Percentiles rank a stretch among this genome's conserved stretches.
Evolutionary conservation across 2,113 vertebrate genomes (phyloP).

Genomic region (Lichenostomus cassidix): DNA sequence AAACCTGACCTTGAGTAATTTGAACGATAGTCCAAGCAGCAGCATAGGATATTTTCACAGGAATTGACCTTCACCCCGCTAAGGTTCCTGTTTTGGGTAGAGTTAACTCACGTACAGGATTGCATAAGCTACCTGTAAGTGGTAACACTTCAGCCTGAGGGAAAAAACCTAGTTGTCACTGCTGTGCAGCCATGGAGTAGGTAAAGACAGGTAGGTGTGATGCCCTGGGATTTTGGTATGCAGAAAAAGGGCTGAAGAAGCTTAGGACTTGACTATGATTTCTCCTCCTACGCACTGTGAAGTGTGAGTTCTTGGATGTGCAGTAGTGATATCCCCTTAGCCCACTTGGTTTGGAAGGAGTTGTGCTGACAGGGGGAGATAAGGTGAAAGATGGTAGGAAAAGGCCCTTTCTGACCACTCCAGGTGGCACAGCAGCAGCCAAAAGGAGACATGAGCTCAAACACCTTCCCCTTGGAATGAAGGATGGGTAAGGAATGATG

Average conservation of each 20-base stretch:
- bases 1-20: conserved; percentile 16
- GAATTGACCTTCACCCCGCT: conserved; percentile 14
- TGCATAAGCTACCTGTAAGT: conserved; percentile 4
- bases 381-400: background rate
- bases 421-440: background rate
- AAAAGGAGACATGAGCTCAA: background rate
- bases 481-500: background rate
- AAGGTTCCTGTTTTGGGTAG: background rate
- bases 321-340: fast-evolving
- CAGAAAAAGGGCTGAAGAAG: background rate
- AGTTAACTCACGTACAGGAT: background rate
- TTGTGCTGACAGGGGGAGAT: background rate
- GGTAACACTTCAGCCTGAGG: background rate
- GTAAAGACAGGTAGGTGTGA: background rate
- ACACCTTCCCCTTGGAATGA: background rate
- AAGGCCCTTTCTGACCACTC: background rate
- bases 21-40: background rate
- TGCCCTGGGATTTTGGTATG: background rate
- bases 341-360: background rate
- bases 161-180: background rate
- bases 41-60: conserved; percentile 31
- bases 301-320: background rate
- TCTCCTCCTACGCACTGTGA: background rate
- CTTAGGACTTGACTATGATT: background rate
- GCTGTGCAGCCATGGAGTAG: fast-evolving